phyloP scores from a whole-genome alignment of 2,113 vertebrate genomes.

The Hipposideros armiger region DNA sequence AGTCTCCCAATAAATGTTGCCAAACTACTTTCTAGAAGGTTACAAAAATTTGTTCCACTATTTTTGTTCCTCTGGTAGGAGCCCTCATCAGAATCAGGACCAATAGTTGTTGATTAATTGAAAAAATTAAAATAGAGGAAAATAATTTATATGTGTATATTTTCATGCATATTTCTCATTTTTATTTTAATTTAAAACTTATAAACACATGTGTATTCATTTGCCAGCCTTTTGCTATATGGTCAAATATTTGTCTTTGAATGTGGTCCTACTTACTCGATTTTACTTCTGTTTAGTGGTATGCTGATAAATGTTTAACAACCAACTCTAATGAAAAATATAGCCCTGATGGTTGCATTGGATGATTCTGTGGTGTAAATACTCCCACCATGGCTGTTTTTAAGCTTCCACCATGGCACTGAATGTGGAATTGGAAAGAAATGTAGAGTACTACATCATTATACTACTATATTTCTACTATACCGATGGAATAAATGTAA shows the following conservation, averaged over 20 bases:
- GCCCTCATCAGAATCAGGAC: background rate
- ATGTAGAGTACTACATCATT: background rate
- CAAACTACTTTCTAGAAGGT: background rate
- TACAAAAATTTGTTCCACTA: background rate
- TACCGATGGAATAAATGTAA: background rate
- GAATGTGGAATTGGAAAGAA: background rate
- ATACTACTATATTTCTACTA: background rate
- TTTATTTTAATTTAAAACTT: constrained; percentile 33
- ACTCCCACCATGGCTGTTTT: background rate
- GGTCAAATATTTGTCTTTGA: constrained; percentile 28
- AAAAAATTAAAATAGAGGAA: background rate
- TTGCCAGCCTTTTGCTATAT: background rate
- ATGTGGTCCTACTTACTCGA: background rate
- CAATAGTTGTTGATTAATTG: background rate
- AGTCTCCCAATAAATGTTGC: background rate
- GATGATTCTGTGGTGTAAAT: background rate
- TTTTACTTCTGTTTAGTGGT: constrained; percentile 39
- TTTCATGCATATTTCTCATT: background rate
- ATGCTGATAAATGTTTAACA: background rate
- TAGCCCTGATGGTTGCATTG: background rate
- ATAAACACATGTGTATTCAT: background rate
- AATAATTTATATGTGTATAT: background rate
- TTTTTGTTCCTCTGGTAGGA: background rate
- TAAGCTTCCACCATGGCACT: background rate
- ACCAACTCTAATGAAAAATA: background rate